Percentiles rank a stretch among this genome's conserved stretches.
phyloP scores from a whole-genome alignment of 2,888 invertebrate genomes.

The Brenthis ino region DNA sequence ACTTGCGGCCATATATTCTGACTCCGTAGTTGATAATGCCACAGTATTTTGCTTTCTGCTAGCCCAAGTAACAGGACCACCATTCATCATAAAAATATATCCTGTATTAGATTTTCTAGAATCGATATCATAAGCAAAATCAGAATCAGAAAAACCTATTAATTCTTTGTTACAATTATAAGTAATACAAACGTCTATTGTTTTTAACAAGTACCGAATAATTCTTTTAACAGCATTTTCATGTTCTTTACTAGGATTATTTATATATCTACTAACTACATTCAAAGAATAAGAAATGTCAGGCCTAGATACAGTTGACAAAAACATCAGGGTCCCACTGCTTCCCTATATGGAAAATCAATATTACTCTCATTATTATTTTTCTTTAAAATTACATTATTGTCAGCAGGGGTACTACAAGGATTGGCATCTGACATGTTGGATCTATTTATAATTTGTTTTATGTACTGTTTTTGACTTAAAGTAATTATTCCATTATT shows the following conservation, averaged over 20 bases:
- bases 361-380: neutral
- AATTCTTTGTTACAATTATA: conserved; percentile 32
- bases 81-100: conserved; percentile 36
- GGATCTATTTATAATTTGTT: conserved; percentile 3
- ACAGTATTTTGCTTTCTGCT: conserved; percentile 12
- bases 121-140: conserved; percentile 34
- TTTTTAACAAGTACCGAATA: conserved; percentile 39
- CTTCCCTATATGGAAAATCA: conserved; percentile 1
- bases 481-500: neutral
- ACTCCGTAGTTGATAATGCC: conserved; percentile 35
- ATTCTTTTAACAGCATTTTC: neutral
- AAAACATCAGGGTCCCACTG: conserved; percentile 5
- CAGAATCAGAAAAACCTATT: conserved; percentile 32
- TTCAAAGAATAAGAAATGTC: neutral
- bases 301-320: conserved; percentile 2
- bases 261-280: conserved; percentile 2
- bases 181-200: conserved; percentile 38
- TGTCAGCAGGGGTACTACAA: neutral
- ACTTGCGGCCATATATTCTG: conserved; percentile 36
- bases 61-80: conserved; percentile 32
- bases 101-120: conserved; percentile 35
- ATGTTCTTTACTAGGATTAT: neutral
- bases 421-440: conserved; percentile 1
- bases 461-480: conserved; percentile 6
- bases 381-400: neutral